Conservation (phyloP, 2,113 vertebrate genomes). For the Campylorhamphus procurvoides region DNA sequence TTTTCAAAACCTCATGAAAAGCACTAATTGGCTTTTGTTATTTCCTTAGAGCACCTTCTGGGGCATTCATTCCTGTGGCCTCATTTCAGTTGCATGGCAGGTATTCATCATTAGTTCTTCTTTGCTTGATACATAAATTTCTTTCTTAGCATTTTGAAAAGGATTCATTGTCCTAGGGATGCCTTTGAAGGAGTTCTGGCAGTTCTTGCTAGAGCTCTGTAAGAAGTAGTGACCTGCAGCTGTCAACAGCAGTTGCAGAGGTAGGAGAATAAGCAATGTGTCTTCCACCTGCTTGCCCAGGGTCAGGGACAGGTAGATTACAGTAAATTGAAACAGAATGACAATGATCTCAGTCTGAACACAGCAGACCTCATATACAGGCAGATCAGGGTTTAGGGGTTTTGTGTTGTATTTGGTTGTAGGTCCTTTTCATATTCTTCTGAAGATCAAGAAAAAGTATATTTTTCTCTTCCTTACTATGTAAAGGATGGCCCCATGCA, state of each 20-base stretch:
- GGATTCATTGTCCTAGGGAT: not conserved
- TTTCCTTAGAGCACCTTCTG: not conserved
- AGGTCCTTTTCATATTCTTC: not conserved
- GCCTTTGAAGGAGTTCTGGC: not conserved
- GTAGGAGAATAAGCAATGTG: not conserved
- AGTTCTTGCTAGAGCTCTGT: not conserved
- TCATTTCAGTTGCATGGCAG: conserved; percentile 4
- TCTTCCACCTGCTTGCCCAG: not conserved
- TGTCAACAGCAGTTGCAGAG: not conserved
- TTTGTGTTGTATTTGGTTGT: not conserved
- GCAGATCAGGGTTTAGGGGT: not conserved
- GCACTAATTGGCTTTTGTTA: not conserved
- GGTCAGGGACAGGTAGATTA: not conserved
- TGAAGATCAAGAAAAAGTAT: not conserved
- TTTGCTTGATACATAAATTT: not conserved
- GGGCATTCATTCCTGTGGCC: not conserved
- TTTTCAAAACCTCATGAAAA: not conserved
- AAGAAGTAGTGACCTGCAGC: not conserved
- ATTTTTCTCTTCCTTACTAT: not conserved
- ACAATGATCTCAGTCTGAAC: not conserved
- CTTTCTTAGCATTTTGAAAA: not conserved
- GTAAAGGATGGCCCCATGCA: not conserved
- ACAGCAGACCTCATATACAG: not conserved
- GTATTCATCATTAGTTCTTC: not conserved
- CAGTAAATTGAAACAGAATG: not conserved